Evolutionary conservation across 2,113 vertebrate genomes (phyloP).

Genomic region (Mungos mungo): DNA sequence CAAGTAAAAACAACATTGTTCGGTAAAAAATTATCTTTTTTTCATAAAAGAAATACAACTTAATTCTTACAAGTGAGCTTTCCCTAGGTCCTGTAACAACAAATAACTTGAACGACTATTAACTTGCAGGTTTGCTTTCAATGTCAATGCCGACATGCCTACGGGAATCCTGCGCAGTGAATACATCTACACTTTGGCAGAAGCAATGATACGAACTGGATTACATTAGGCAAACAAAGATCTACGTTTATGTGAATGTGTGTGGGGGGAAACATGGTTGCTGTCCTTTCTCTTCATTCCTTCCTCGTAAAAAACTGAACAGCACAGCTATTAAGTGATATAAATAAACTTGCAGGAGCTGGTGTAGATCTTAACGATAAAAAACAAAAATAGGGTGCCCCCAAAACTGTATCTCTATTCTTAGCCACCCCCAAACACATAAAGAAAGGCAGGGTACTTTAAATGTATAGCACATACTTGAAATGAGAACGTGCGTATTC

Average conservation of each 20-base stretch:
- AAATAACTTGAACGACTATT: background rate
- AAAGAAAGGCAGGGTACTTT: background rate
- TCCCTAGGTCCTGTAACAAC: background rate
- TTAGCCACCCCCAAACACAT: background rate
- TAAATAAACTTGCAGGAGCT: background rate
- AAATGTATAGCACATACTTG: background rate
- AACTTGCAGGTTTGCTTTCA: background rate
- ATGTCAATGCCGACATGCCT: background rate
- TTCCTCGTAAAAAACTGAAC: background rate
- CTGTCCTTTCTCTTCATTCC: background rate
- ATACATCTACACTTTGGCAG: background rate
- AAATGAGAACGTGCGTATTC: background rate
- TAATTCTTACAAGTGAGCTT: background rate
- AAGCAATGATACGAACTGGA: background rate
- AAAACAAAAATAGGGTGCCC: background rate
- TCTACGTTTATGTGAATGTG: background rate
- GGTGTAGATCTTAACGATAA: background rate
- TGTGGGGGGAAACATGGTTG: background rate
- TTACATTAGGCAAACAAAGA: background rate
- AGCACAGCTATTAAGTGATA: background rate
- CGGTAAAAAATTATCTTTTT: background rate
- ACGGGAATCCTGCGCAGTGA: background rate
- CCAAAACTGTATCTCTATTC: background rate
- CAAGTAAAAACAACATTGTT: constrained; percentile 10
- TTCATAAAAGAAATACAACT: background rate